Percentiles rank a stretch among this genome's conserved stretches.
Evolutionary conservation across 1,140 invertebrate species (phyloP).

Genomic region (Ceratina australensis): DNA sequence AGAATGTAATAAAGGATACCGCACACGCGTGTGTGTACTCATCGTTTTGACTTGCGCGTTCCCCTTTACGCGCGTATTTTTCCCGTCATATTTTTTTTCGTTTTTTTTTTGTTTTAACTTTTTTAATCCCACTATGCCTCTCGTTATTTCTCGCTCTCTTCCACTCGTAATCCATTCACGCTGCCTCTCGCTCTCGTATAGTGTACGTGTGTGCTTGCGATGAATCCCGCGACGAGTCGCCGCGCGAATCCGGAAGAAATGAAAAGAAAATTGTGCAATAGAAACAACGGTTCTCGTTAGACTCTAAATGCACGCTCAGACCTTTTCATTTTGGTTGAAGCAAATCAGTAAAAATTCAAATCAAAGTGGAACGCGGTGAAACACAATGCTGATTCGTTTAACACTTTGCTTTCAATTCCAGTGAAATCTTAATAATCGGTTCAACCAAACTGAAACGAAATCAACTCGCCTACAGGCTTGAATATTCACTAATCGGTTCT

Average conservation of each 20-base stretch:
- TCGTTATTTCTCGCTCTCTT: constrained; percentile 11
- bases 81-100: constrained; percentile 5
- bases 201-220: constrained; percentile 6
- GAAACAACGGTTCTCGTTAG: not conserved
- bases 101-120: constrained; percentile 34
- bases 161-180: not conserved
- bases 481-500: too few species aligned
- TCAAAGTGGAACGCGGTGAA: too few species aligned
- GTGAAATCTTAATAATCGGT: too few species aligned
- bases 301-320: too few species aligned
- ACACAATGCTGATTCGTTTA: too few species aligned
- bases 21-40: too few species aligned
- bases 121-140: constrained; percentile 10
- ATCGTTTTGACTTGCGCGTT: not conserved
- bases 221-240: constrained; percentile 1
- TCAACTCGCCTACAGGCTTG: too few species aligned
- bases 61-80: not conserved
- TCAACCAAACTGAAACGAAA: too few species aligned
- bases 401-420: too few species aligned
- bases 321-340: too few species aligned
- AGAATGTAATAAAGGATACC: constrained; percentile 24
- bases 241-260: not conserved
- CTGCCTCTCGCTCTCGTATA: not conserved
- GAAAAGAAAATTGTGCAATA: not conserved
- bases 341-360: too few species aligned